Conservation (phyloP, 37 sponge, comb jelly and placozoan genomes). For the Axinella damicornis region DNA sequence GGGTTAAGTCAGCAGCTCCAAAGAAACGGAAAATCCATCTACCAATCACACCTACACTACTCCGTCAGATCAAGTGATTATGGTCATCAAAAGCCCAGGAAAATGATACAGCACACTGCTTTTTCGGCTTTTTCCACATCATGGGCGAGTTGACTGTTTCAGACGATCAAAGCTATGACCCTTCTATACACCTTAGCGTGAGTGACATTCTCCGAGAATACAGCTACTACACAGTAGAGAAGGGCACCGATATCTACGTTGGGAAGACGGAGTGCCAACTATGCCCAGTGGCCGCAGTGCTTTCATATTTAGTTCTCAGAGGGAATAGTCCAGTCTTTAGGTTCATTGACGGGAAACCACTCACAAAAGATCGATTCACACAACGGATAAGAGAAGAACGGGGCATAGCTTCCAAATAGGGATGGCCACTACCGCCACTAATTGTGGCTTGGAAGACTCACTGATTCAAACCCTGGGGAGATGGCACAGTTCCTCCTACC, state of each 20-base stretch:
- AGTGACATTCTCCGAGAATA: no score
- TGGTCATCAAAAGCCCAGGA: not conserved
- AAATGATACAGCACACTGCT: not conserved
- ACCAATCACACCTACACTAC: constrained; percentile 37
- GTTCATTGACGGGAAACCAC: not conserved
- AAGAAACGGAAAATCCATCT: not conserved
- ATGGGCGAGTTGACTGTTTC: not conserved
- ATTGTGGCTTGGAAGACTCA: no score
- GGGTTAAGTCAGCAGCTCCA: no score
- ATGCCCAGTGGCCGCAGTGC: constrained; percentile 16
- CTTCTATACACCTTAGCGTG: not conserved
- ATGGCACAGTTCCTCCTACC: no score
- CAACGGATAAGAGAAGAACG: not conserved
- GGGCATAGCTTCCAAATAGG: no score
- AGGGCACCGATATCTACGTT: not conserved
- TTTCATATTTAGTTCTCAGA: not conserved
- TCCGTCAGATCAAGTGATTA: not conserved
- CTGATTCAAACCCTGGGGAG: no score
- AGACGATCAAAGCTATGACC: not conserved
- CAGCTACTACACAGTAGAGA: not conserved
- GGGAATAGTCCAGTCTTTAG: not conserved
- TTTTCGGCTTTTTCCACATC: constrained; percentile 14
- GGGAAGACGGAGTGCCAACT: not conserved
- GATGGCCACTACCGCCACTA: no score
- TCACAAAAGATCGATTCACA: not conserved